phyloP scores from a whole-genome alignment of 2,797 vertebrate species.

The Typhlichthys eigenmanni region DNA sequence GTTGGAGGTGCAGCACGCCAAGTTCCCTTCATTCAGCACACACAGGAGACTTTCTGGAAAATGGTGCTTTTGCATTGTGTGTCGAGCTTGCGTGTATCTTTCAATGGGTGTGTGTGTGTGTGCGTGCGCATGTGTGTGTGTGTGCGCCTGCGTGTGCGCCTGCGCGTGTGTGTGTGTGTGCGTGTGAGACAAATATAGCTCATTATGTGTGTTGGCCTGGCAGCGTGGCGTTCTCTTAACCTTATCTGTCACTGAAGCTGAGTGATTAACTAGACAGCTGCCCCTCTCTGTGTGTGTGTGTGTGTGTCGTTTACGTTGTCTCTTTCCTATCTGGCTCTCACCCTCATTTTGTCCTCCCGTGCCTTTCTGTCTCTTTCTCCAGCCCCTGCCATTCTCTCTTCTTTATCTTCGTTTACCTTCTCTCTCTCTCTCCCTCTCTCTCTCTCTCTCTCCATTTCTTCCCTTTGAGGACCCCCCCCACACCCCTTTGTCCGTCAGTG shows the following conservation, averaged over 20 bases:
- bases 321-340: conserved; percentile 1
- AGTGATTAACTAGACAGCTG: conserved; percentile 90
- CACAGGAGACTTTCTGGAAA: not conserved
- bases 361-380: conserved; percentile 3
- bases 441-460: not conserved
- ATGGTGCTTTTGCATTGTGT: not conserved
- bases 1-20: not conserved
- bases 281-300: conserved; percentile 43
- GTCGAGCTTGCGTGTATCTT: conserved; percentile 10
- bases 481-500: conserved; percentile 5
- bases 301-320: conserved; percentile 9
- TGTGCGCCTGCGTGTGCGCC: conserved; percentile 17
- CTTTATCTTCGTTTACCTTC: conserved; percentile 10
- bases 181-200: conserved; percentile 67
- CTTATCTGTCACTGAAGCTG: conserved; percentile 85
- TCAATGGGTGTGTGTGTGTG: conserved; percentile 20
- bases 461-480: conserved; percentile 5
- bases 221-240: conserved; percentile 78
- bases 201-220: conserved; percentile 65
- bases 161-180: conserved; percentile 40
- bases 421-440: not conserved
- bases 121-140: conserved; percentile 22
- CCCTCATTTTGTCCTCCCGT: not conserved
- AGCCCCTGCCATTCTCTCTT: conserved; percentile 1
- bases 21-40: too few relatives aligned